phyloP scores from a whole-genome alignment of 2,113 vertebrate species.

The Ictalurus punctatus region DNA sequence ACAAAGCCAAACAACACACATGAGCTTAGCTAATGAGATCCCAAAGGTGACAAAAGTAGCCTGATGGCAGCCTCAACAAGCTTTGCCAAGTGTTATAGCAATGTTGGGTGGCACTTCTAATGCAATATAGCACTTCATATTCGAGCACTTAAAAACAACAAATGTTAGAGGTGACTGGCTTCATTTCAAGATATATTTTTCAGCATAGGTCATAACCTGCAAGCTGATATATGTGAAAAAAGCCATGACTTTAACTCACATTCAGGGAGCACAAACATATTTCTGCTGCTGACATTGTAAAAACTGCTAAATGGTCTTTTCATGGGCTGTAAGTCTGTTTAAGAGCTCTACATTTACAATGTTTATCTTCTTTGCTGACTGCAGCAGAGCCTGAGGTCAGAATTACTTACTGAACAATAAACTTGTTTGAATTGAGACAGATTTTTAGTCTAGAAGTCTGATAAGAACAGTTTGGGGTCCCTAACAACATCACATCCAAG shows the following conservation, averaged over 20 bases:
- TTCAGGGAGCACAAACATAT: background rate
- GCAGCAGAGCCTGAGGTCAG: conserved; percentile 26
- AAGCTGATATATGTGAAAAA: background rate
- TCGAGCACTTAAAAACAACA: background rate
- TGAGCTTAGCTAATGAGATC: conserved; percentile 45
- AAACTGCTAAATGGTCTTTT: conserved; percentile 24
- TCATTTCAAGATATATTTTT: background rate
- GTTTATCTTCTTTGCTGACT: conserved; percentile 25
- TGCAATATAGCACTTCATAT: conserved; percentile 6
- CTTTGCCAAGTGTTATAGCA: background rate
- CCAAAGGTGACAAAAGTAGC: conserved; percentile 38
- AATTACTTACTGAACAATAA: conserved; percentile 29
- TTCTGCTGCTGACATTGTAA: conserved; percentile 17
- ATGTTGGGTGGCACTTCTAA: background rate
- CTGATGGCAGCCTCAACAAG: background rate
- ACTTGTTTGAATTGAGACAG: conserved; percentile 27
- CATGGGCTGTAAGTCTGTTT: conserved; percentile 12
- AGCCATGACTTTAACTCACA: background rate
- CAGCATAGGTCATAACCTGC: background rate
- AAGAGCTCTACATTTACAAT: conserved; percentile 7
- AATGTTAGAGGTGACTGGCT: conserved; percentile 6
- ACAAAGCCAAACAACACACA: conserved; percentile 28
- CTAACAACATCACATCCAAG: conserved; percentile 7
- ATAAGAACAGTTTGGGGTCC: background rate
- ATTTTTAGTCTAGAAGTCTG: background rate